Evolutionary conservation across 2,797 vertebrate species (phyloP), one percentile per base, ranked within the genome.

Genomic region (Chiroxiphia lanceolata): DNA sequence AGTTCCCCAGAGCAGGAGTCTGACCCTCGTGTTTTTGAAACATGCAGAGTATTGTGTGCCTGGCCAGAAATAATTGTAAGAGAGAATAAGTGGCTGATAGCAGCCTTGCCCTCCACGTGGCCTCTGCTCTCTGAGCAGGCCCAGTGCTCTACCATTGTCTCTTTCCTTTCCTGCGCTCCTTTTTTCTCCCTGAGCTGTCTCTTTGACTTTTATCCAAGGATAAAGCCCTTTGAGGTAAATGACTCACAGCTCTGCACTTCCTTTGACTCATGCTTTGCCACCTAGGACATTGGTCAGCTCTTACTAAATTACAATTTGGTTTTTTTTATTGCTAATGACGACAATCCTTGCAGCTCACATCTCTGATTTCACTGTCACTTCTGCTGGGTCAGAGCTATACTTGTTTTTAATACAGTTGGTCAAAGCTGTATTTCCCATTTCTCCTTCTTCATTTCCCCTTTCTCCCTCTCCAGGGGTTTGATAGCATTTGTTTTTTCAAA

Each of bases 251-350:
- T 84, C 29, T 5, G 67, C 63, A 53, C 72, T 91, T 94, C 84
- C 93, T 93, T 96, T 96, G 92, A 95, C 87, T 97, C 92, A 94
- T 1, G 0, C 87, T 80, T 94, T 85, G 87, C 82, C 61, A 87
- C 89, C 82, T 89, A 85, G 54, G 63, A 78, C 69, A 65, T 71
- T 31, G 87, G 95, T 93, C 85, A 94, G 70, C 89, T 94, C 67
- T 91, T 91, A 79, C 48, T 88, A 89, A 94, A 56, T 56, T 17
- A 6, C 72, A 60, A 2, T 90, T 94, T 76, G 26, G 0, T 0
- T 2, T 54, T 76, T 87, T 87, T 92, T 54, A 33, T 83, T 90
- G 76, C 60, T 82, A 63, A 45, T 94, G 94, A 96, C 1, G 6
- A 42, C 90, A 94, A 47, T 7, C 33, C 34, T 77, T 48, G 45